These are phyloP conservation scores for Tuta absoluta DNA, from an alignment of 2,888 invertebrate species.

Conservation along the genomic window DNA sequence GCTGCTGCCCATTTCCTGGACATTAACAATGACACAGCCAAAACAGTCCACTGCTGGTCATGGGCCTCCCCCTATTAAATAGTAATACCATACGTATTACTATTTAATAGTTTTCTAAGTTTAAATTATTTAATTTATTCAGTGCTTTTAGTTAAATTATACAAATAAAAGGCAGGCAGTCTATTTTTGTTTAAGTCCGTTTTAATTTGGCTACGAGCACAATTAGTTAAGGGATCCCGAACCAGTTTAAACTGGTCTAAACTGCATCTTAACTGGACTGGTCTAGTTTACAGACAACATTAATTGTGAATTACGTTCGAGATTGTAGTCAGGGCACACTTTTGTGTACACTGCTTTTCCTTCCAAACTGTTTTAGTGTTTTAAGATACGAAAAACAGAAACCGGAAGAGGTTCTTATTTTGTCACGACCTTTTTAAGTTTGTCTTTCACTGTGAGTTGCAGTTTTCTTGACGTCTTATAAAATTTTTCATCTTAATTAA, in stretches of 20 bases:
- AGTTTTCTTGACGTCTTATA: no score
- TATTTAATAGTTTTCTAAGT: no score
- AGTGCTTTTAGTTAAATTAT: neutral
- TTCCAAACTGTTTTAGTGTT: neutral
- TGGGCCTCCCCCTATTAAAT: no score
- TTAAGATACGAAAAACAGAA: no score
- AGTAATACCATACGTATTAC: no score
- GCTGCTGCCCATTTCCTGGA: no score
- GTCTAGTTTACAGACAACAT: conserved; percentile 47
- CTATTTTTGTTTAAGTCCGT: conserved; percentile 37
- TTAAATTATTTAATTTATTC: neutral
- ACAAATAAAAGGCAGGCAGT: conserved; percentile 7
- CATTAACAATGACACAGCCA: no score
- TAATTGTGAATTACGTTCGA: conserved; percentile 64
- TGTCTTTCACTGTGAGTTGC: no score
- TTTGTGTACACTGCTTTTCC: neutral
- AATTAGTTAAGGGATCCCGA: conserved; percentile 52
- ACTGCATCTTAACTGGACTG: conserved; percentile 41
- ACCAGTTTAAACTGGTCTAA: conserved; percentile 47
- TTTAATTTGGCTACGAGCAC: conserved; percentile 45
- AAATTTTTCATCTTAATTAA: no score
- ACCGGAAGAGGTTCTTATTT: no score
- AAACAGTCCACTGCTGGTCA: no score
- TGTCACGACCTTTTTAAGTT: no score
- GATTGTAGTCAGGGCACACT: neutral